Evolutionary conservation across 2,888 invertebrate species (phyloP).

Genomic region (Eudasyphora cyanicolor): DNA sequence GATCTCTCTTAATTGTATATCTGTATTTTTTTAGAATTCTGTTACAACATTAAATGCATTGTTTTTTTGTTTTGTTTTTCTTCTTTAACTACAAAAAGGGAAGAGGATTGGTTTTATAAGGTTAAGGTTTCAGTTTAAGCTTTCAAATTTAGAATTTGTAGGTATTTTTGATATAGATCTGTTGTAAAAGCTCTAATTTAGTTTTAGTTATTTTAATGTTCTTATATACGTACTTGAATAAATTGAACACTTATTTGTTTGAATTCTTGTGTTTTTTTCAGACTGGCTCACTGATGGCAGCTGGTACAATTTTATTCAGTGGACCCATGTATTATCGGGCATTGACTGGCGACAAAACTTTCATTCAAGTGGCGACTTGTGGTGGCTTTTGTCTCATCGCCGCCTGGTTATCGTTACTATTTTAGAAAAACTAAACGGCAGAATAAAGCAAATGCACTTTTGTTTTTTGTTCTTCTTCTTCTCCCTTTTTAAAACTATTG

Average conservation of each 20-base stretch:
- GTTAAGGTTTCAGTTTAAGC: constrained; percentile 35
- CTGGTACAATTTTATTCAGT: constrained; percentile 91
- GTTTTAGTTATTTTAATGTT: not conserved
- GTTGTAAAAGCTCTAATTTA: constrained; percentile 48
- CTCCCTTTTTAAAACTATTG: constrained; percentile 18
- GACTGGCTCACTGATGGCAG: constrained; percentile 90
- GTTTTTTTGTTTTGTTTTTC: constrained; percentile 30
- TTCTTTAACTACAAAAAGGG: constrained; percentile 35
- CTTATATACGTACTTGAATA: not conserved
- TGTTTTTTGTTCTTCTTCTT: not conserved
- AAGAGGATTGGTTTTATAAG: constrained; percentile 33
- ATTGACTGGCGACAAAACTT: constrained; percentile 88
- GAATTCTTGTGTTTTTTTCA: constrained; percentile 53
- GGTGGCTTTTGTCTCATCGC: constrained; percentile 94
- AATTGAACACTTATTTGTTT: constrained; percentile 6
- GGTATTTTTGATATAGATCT: constrained; percentile 34
- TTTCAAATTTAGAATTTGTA: constrained; percentile 54
- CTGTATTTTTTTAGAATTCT: constrained; percentile 55
- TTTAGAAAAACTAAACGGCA: constrained; percentile 83
- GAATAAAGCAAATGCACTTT: not conserved
- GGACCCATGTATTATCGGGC: constrained; percentile 96
- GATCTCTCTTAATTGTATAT: constrained; percentile 45
- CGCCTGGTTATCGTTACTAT: constrained; percentile 92
- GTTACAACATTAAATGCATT: constrained; percentile 65
- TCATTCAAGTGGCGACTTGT: constrained; percentile 89